Evolutionary conservation across 2,797 vertebrate species (phyloP), one percentile per base, ranked within the genome.

Genomic region (Girardinus metallicus): DNA sequence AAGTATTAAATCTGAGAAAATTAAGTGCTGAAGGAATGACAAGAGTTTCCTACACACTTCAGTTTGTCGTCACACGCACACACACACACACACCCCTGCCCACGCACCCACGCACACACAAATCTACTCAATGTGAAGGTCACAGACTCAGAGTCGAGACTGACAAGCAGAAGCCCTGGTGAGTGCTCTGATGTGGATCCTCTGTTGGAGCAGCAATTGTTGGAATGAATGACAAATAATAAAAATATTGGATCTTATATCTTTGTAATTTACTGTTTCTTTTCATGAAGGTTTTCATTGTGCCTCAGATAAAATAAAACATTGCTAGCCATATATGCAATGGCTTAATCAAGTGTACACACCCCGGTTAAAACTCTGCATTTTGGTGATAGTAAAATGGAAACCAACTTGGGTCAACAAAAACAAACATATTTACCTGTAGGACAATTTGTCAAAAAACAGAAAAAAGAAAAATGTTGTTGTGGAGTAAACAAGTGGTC

Each of bases 271-370:
- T 43, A 64, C 78, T 43, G 46, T n/a, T 75, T 79, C 68, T 80
- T 60, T 6, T 74, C 5, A 8, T 10, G 26, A 44, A 51, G 57
- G 21, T 49, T 29, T 75, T 74, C 6, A 39, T 76, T 76, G 55
- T 36, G 1, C 21, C n/a, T 5, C 62, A 55, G 68, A 87, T 80
- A 71, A 66, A 74, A 43, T 29, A 84, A 81, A 80, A 44, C 64
- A 77, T 73, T 62, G 57, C 18, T 66, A 11, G 49, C 36, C 46
- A 70, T 12, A 12, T 43, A 43, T 43, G 39, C 36, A 70, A 43
- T 23, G 31, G 60, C 6, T 41, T 21, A 13, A 71, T 15, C 11
- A 15, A 44, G 26, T 43, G 5, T 26, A n/a, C 23, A 70, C 39
- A 70, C 34, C 9, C 9, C 16, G 21, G 7, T 66, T 23, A 23